Conservation (phyloP, 1,140 invertebrate species). For the Ridgeia piscesae region DNA sequence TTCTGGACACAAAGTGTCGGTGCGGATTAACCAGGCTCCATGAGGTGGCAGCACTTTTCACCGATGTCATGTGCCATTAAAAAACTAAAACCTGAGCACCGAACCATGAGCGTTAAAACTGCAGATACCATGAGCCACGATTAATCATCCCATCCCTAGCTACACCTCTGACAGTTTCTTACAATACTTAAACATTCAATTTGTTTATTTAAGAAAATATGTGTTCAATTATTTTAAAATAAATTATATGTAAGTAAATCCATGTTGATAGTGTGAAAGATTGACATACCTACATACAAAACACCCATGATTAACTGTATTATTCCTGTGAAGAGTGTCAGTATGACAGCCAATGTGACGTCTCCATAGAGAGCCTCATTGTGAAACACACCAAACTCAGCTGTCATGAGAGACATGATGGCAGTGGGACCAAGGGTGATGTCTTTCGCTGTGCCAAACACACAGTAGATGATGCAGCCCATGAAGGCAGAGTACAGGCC, state of each 20-base stretch:
- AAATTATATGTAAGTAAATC: neutral
- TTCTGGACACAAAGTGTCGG: too few relatives aligned
- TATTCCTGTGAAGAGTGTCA: slow-evolving; percentile 75
- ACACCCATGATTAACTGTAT: slow-evolving; percentile 78
- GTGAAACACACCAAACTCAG: slow-evolving; percentile 41
- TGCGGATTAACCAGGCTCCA: too few relatives aligned
- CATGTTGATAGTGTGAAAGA: neutral
- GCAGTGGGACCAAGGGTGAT: slow-evolving; percentile 69
- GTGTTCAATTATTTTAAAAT: too few relatives aligned
- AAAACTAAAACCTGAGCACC: too few relatives aligned
- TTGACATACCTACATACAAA: slow-evolving; percentile 57
- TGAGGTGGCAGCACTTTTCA: too few relatives aligned
- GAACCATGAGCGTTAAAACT: too few relatives aligned
- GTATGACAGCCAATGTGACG: slow-evolving; percentile 71
- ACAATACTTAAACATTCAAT: too few relatives aligned
- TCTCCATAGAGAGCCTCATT: slow-evolving; percentile 38
- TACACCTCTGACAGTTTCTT: too few relatives aligned
- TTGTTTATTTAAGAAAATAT: too few relatives aligned
- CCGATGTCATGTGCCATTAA: too few relatives aligned
- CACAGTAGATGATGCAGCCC: slow-evolving; percentile 83
- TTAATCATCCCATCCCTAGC: too few relatives aligned
- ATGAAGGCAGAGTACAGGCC: slow-evolving; percentile 90
- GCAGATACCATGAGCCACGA: too few relatives aligned
- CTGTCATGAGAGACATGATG: slow-evolving; percentile 57
- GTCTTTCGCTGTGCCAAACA: slow-evolving; percentile 88